Base-by-base conservation (phyloP, 64 coral and sea anemone genomes). In the Pocillopora damicornis region DNA sequence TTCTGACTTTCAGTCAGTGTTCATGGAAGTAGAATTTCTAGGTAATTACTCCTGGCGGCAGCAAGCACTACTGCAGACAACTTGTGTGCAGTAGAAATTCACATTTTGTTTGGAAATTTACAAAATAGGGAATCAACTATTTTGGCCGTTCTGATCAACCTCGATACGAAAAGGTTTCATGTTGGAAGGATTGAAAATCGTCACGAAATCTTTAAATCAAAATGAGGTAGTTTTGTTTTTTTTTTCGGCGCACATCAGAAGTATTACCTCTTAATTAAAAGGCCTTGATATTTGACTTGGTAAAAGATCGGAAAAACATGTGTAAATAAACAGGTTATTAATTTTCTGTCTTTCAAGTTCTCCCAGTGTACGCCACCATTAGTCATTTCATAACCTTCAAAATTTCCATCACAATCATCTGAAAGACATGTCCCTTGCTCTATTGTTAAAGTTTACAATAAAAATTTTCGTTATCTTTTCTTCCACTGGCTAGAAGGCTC, bases 331-430 rank as follows among this genome's bases (percentile, higher is more conserved):
- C 22, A 71, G 22, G 67, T 71, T 10, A 51, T 51, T 51, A 51
- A 71, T 71, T 71, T 71, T 23, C n/a, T 71, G 9, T 26, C 23
- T 71, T 71, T 71, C 67, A 71, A 71, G 20, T 71, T 11, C 18
- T 30, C n/a, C 67, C 20, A 71, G 25, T 23, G 20, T 37, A 18
- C 3, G 42, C 42, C 75, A 20, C n/a, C 37, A 77, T 77, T 77
- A 42, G 75, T 77, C 14, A 17, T 20, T 51, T 77, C 6, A 16
- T 77, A 77, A 18, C 9, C 20, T 18, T 51, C 36, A 77, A 11
- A 0, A 77, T 77, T 77, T 77, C 75, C 75, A 77, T 77, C 9
- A 77, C 75, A 75, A 75, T 75, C 74, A 75, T 30, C 30, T 30
- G 30, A 75, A 14, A 13, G 6, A 56, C 57, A 77, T 77, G 18